phyloP scores from a whole-genome alignment of 2,797 vertebrate species.

The Poeciliopsis gracilis region DNA sequence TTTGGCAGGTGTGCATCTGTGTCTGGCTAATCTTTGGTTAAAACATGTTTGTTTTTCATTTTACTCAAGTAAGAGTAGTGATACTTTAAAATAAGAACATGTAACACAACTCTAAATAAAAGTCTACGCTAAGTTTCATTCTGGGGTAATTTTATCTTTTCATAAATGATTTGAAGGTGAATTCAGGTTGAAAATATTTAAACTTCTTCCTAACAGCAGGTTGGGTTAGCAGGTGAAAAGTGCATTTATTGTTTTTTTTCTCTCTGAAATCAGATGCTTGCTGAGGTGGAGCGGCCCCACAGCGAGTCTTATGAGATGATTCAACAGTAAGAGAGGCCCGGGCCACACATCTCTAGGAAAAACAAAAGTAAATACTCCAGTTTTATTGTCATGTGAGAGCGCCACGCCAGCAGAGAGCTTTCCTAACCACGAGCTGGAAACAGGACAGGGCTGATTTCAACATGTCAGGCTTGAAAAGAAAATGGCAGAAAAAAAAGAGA shows the following conservation, averaged over 20 bases:
- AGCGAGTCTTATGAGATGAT: conserved; percentile 35
- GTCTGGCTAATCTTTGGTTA: no score
- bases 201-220: neutral
- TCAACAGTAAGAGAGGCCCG: conserved; percentile 49
- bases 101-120: no score
- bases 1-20: no score
- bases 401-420: conserved; percentile 59
- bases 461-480: conserved; percentile 35
- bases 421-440: conserved; percentile 68
- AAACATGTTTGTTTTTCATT: no score
- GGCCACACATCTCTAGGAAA: conserved; percentile 62
- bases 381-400: conserved; percentile 73
- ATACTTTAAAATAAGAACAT: no score
- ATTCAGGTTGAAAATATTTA: neutral
- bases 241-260: conserved; percentile 24
- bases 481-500: conserved; percentile 21
- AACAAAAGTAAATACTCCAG: conserved; percentile 76
- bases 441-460: conserved; percentile 64
- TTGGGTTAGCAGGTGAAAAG: conserved; percentile 8
- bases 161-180: neutral
- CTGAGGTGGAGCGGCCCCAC: conserved; percentile 20
- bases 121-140: neutral
- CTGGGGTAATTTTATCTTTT: neutral
- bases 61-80: no score
- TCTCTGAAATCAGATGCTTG: conserved; percentile 31